A percentile compares a stretch with the other conserved stretches of the same genome.
Conservation (phyloP, 2,888 invertebrate species). For the Corbicula japonica region DNA sequence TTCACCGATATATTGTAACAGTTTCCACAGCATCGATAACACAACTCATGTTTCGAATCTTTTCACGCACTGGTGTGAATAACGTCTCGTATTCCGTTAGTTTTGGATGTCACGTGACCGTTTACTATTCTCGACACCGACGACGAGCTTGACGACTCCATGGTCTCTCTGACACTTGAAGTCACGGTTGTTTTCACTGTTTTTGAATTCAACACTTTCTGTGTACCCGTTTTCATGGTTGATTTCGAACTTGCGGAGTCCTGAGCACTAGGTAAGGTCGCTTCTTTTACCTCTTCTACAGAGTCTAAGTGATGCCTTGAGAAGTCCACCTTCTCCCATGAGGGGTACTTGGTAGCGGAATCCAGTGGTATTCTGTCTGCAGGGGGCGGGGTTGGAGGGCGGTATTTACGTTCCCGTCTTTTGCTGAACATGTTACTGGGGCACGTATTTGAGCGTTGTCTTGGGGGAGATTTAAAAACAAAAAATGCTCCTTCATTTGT, state of each 20-base stretch:
- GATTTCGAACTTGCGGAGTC: slow-evolving; percentile 8
- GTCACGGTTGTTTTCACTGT: not conserved
- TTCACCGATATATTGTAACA: too few species aligned
- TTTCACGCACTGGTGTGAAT: slow-evolving; percentile 59
- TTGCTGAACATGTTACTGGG: slow-evolving; percentile 59
- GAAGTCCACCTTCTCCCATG: slow-evolving; percentile 60
- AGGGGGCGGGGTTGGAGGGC: slow-evolving; percentile 50
- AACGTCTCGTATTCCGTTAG: slow-evolving; percentile 35
- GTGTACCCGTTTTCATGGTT: not conserved
- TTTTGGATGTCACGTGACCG: slow-evolving; percentile 48
- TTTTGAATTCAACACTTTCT: slow-evolving; percentile 9
- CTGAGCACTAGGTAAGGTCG: not conserved
- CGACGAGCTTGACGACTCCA: slow-evolving; percentile 30
- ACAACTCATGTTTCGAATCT: too few species aligned
- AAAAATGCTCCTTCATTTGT: slow-evolving; percentile 65
- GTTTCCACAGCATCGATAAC: too few species aligned
- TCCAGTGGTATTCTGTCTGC: slow-evolving; percentile 50
- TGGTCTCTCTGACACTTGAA: not conserved
- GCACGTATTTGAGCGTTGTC: slow-evolving; percentile 65
- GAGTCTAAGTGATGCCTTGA: slow-evolving; percentile 49
- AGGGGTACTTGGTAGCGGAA: slow-evolving; percentile 26
- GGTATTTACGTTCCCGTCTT: slow-evolving; percentile 9
- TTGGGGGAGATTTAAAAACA: slow-evolving; percentile 64
- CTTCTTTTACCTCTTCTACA: slow-evolving; percentile 56
- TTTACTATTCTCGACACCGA: slow-evolving; percentile 34